Percentiles rank a stretch among this genome's conserved stretches.
Conservation (phyloP, 2,797 vertebrate genomes). For the Chloroceryle inda region DNA sequence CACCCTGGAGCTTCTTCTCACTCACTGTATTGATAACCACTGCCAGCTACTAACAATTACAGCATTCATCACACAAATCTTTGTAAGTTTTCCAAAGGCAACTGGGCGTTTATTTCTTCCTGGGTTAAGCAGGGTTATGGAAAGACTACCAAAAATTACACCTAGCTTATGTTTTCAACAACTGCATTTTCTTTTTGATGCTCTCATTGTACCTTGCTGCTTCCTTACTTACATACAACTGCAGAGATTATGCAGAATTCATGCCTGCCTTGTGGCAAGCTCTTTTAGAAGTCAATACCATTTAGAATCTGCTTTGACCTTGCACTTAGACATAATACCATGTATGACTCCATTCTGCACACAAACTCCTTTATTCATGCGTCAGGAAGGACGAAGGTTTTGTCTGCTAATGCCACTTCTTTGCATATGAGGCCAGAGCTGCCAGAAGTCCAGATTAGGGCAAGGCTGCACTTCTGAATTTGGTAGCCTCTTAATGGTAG, state of each 20-base stretch:
- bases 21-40: neutral
- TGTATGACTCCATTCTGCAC: neutral
- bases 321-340: slow-evolving; percentile 16
- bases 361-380: neutral
- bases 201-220: neutral
- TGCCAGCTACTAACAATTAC: neutral
- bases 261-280: slow-evolving; percentile 1
- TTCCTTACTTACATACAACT: neutral
- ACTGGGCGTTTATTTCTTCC: neutral
- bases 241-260: slow-evolving; percentile 39
- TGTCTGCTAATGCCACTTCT: neutral
- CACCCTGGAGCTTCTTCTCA: neutral
- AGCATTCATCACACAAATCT: neutral
- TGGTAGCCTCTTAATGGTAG: neutral
- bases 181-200: neutral
- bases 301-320: slow-evolving; percentile 49
- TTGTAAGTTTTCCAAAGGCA: neutral
- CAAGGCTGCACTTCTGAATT: neutral
- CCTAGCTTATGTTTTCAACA: neutral
- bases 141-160: slow-evolving; percentile 20
- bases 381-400: neutral
- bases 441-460: neutral
- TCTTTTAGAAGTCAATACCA: slow-evolving; percentile 36
- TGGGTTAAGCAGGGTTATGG: neutral
- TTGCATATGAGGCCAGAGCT: neutral